Percentiles rank a stretch among this genome's conserved stretches.
Conservation (phyloP, 2,888 invertebrate species). For the Linnaemya tessellans region DNA sequence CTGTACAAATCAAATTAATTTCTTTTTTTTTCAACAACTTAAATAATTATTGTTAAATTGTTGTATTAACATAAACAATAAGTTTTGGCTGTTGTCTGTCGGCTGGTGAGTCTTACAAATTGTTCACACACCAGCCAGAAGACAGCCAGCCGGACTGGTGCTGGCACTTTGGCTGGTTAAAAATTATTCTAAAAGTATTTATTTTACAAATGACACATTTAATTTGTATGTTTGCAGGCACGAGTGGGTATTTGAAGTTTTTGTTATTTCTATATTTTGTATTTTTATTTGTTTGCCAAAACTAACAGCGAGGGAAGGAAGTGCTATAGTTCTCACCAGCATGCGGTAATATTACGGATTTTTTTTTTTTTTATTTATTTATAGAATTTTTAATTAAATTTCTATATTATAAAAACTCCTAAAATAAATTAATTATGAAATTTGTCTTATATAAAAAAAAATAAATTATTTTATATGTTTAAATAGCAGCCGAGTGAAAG, state of each 20-base stretch:
- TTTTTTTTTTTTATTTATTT: slow-evolving; percentile 42
- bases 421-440: slow-evolving; percentile 51
- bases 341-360: slow-evolving; percentile 44
- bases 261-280: slow-evolving; percentile 8
- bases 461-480: slow-evolving; percentile 36
- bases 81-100: background rate
- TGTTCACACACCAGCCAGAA: background rate
- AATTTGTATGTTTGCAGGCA: slow-evolving; percentile 15
- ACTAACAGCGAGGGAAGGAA: background rate
- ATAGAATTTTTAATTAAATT: slow-evolving; percentile 62
- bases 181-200: slow-evolving; percentile 30
- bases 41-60: slow-evolving; percentile 40
- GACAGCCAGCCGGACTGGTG: slow-evolving; percentile 16
- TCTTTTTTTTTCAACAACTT: slow-evolving; percentile 39
- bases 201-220: slow-evolving; percentile 62
- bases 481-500: background rate
- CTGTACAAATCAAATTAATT: slow-evolving; percentile 25
- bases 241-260: background rate
- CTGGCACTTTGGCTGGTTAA: background rate
- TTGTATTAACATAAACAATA: slow-evolving; percentile 38
- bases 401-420: background rate
- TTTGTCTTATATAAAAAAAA: background rate
- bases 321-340: slow-evolving; percentile 54
- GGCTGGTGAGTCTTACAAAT: background rate
- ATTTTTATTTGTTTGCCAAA: background rate